Base-by-base conservation (phyloP, 2,888 invertebrate species). In the Meteorus colon region DNA sequence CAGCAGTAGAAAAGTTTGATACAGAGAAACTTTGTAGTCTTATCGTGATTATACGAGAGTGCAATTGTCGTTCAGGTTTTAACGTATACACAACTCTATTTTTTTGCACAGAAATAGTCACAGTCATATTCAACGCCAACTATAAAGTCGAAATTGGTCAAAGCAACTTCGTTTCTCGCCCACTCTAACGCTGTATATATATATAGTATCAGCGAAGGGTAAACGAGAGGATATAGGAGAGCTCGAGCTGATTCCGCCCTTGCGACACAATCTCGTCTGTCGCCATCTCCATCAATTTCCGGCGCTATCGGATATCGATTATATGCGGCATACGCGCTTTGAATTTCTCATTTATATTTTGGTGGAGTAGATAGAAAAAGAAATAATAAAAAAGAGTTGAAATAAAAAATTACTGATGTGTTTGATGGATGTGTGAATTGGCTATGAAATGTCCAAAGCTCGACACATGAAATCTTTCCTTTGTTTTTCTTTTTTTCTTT, bases 1-100 rank as follows among this genome's bases (percentile, higher is more conserved):
- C 74, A 77, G 75, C 77, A 68, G 69, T 68, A 63, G 74, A 45
- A 75, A 70, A 74, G 70, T 55, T 51, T 74, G 37, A 24, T 60
- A 74, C 67, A 45, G 62, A 19, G 68, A 78, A 60, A 73, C 37
- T 65, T 65, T 34, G 62, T 74, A 79, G 55, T 74, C 81, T 81
- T 80, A 80, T 80, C 78, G 76, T 72, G 81, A 81, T 81, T 81
- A 19, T 55, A 81, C 78, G 73, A 37, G 73, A 37, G 60, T 75
- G 62, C 60, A 63, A 76, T 76, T 71, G 67, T 59, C 41, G 65
- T 34, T 14, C 37, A 31, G 37, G 65, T 65, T 63, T 41, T 1
- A 65, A 41, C 65, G 37, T 34, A 37, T n/a, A 34, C 29, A 10
- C 29, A 29, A 31, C 34, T n/a, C 1, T 16, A 5, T 37, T 16